A percentile compares a stretch with the other conserved stretches of the same genome.
Evolutionary conservation across 2,113 vertebrate species (phyloP).

Genomic region (Oncorhynchus gorbuscha): DNA sequence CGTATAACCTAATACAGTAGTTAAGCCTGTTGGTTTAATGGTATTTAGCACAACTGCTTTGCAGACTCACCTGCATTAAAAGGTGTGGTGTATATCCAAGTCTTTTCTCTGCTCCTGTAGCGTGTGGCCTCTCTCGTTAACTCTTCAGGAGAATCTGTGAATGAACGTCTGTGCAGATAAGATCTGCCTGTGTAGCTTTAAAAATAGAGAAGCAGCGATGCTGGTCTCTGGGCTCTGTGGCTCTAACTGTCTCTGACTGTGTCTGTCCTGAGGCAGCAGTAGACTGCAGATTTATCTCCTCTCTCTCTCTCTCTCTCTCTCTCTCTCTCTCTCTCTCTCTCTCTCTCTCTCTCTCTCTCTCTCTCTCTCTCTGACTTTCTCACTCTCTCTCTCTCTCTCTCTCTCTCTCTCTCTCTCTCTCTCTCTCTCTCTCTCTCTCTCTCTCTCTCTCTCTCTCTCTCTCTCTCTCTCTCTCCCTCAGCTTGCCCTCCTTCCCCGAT

Average conservation of each 20-base stretch:
- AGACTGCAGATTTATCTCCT: slow-evolving; percentile 65
- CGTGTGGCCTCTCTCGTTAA: background rate
- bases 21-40: slow-evolving; percentile 19
- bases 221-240: slow-evolving; percentile 27
- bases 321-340: background rate
- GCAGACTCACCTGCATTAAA: slow-evolving; percentile 57
- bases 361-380: slow-evolving; percentile 31
- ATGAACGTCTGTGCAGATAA: background rate
- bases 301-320: slow-evolving; percentile 4
- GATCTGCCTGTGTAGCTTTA: slow-evolving; percentile 15
- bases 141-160: background rate
- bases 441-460: slow-evolving; percentile 36
- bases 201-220: slow-evolving; percentile 30
- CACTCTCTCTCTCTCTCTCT: slow-evolving; percentile 27
- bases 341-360: slow-evolving; percentile 24
- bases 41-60: slow-evolving; percentile 11
- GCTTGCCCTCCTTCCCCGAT: slow-evolving; percentile 50
- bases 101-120: slow-evolving; percentile 20
- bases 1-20: background rate
- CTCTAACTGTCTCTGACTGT: slow-evolving; percentile 21
- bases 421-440: slow-evolving; percentile 40
- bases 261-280: slow-evolving; percentile 60
- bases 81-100: slow-evolving; percentile 17
- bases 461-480: slow-evolving; percentile 18
- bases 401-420: slow-evolving; percentile 21